Evolutionary conservation across 2,113 vertebrate species (phyloP).

Genomic region (Ondatra zibethicus): DNA sequence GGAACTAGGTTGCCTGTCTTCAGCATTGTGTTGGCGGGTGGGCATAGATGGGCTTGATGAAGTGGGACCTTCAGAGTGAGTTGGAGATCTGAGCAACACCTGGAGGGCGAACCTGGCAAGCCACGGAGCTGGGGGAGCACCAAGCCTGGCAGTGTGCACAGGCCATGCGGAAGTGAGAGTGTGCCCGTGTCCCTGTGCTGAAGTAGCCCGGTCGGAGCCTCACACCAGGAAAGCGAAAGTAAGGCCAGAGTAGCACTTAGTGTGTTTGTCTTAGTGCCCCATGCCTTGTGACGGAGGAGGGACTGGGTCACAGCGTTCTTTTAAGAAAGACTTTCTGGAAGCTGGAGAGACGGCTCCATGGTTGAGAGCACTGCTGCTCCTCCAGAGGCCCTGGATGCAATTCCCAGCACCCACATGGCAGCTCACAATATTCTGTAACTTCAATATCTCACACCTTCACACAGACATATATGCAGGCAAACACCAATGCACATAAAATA

Average conservation of each 20-base stretch:
- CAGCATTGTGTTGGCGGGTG: neutral
- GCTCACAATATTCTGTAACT: neutral
- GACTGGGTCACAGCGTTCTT: neutral
- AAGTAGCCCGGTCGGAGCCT: neutral
- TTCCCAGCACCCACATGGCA: neutral
- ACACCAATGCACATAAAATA: neutral
- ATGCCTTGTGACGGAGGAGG: neutral
- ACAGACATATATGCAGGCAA: neutral
- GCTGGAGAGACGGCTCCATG: neutral
- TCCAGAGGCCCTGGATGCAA: neutral
- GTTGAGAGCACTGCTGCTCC: neutral
- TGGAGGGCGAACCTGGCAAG: neutral
- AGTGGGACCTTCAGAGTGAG: conserved; percentile 1
- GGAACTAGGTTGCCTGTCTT: neutral
- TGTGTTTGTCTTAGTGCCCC: neutral
- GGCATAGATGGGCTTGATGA: neutral
- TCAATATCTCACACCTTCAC: neutral
- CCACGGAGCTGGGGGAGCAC: neutral
- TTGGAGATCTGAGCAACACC: neutral
- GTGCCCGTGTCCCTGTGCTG: neutral
- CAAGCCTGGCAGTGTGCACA: neutral
- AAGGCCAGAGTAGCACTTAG: neutral
- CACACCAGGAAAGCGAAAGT: neutral
- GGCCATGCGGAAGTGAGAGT: neutral
- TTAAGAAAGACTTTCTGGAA: neutral